Evolutionary conservation across 2,888 invertebrate genomes (phyloP), one percentile per base, ranked within the genome.

Genomic region (Melanotus villosus): DNA sequence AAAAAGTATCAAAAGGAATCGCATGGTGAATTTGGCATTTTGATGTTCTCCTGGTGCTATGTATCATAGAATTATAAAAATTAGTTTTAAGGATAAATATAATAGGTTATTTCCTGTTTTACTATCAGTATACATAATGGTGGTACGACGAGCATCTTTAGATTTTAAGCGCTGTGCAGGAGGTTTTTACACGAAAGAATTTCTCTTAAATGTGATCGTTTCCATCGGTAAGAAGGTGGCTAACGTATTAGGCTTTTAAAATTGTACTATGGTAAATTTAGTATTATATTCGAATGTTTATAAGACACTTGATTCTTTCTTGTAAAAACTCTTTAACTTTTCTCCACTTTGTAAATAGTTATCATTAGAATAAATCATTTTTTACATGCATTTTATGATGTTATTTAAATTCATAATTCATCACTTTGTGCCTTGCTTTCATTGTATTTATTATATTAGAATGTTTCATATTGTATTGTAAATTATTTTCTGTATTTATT

Each of bases 341-440:
- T 63, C 63, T 57, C 63, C 54, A 60, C 45, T 60, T 41, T 69
- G 69, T 69, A 69, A 54, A 69, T 69, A 69, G 34, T 18, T 45
- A 47, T 56, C 60, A 54, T 57, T 62, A 38, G 60, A 52, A 23
- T 59, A 62, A 65, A 50, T 18, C 64, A 60, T 68, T 52, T 73
- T 73, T 68, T 69, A 67, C 57, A 65, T 70, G 64, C 62, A 59
- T 65, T 34, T 45, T 60, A 52, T 32, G 26, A 58, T 66, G 63
- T 66, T 68, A 65, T 75, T 71, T 75, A 64, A 67, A 69, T 59
- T 73, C 73, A 71, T 75, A 68, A 75, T 79, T 79, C 78, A 78
- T 79, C 77, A 73, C 79, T 75, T 78, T 80, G 80, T 80, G 80
- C 81, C 80, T 81, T 80, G 80, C 80, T 80, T 80, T 70, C 77